Conservation (phyloP, 2,888 invertebrate species). For the Panopea generosa region DNA sequence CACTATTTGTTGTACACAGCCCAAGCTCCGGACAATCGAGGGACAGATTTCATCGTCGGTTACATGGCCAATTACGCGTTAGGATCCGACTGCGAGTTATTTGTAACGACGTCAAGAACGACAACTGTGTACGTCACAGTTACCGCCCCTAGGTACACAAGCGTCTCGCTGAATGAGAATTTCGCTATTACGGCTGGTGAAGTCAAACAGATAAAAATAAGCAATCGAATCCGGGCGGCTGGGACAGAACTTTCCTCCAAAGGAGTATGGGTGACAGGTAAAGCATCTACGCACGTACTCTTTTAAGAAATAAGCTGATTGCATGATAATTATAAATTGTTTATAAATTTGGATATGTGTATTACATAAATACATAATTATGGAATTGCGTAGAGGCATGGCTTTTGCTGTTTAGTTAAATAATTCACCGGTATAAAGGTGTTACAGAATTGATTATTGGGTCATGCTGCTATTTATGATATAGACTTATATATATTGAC, state of each 20-base stretch:
- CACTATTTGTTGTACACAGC: too few relatives aligned
- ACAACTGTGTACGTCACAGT: conserved; percentile 59
- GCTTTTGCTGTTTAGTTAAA: too few relatives aligned
- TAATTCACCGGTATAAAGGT: too few relatives aligned
- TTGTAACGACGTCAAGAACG: conserved; percentile 63
- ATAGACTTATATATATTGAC: too few relatives aligned
- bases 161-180: conserved; percentile 27
- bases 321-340: too few relatives aligned
- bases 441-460: too few relatives aligned
- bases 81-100: conserved; percentile 49
- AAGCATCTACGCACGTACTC: not conserved
- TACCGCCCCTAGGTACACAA: conserved; percentile 38
- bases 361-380: too few relatives aligned
- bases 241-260: conserved; percentile 57
- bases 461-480: too few relatives aligned
- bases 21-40: conserved; percentile 58
- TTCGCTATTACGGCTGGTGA: conserved; percentile 60
- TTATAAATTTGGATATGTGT: too few relatives aligned
- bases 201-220: conserved; percentile 54
- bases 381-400: too few relatives aligned
- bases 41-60: conserved; percentile 61
- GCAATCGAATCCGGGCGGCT: conserved; percentile 39
- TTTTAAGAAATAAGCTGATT: too few relatives aligned
- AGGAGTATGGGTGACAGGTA: conserved; percentile 61
- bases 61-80: conserved; percentile 53